These are phyloP conservation scores for Gadopsis marmoratus DNA, from an alignment of 2,797 vertebrate species.

Conservation along the genomic window DNA sequence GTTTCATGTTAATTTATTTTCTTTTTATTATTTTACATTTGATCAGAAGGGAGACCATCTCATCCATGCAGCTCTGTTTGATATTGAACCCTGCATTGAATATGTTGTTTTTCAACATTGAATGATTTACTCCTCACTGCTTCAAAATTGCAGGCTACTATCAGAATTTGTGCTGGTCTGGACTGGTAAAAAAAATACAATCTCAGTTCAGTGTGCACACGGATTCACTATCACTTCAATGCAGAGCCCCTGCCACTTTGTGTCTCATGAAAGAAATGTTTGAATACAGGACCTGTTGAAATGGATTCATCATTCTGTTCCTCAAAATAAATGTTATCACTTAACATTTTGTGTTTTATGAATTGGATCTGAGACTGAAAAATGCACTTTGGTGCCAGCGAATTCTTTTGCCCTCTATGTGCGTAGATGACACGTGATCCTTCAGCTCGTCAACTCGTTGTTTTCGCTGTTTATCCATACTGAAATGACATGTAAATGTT, in stretches of 20 bases:
- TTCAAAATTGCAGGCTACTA: not conserved
- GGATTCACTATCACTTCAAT: constrained; percentile 5
- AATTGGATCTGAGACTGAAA: not conserved
- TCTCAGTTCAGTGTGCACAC: constrained; percentile 1
- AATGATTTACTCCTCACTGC: constrained; percentile 14
- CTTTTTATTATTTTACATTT: not conserved
- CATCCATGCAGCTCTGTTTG: not conserved
- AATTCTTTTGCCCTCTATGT: not conserved
- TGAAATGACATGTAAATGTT: not conserved
- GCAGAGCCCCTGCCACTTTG: not conserved
- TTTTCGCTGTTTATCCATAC: no score
- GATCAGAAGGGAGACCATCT: not conserved
- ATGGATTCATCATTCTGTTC: constrained; percentile 27
- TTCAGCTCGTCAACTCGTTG: no score
- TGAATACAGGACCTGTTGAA: not conserved
- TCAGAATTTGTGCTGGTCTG: not conserved
- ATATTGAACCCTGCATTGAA: not conserved
- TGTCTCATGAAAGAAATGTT: constrained; percentile 7
- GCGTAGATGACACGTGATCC: no score
- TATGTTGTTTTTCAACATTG: not conserved
- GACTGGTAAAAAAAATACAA: not conserved
- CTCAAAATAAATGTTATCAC: constrained; percentile 55
- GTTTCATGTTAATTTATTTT: constrained; percentile 33
- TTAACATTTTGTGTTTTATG: constrained; percentile 12
- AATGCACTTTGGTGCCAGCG: not conserved